These are phyloP conservation scores for Drymodes brunneopygia DNA, from an alignment of 2,113 vertebrate species.

Conservation along the genomic window DNA sequence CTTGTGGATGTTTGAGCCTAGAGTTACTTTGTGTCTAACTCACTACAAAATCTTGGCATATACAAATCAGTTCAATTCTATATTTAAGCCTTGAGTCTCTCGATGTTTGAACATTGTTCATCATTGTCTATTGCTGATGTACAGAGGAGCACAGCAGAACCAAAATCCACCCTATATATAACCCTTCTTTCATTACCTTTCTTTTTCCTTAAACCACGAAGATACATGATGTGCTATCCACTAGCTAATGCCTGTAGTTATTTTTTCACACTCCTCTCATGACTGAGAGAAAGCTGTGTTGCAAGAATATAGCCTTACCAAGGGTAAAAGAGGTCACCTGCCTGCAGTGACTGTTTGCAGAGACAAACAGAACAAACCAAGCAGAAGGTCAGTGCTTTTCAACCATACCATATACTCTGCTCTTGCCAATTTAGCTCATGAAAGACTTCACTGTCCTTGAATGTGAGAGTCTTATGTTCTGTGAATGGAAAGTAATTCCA, in stretches of 20 bases:
- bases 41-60: neutral
- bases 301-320: neutral
- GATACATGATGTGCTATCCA: neutral
- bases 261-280: neutral
- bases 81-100: neutral
- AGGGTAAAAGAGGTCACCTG: constrained; percentile 5
- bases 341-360: neutral
- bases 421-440: neutral
- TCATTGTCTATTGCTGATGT: neutral
- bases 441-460: neutral
- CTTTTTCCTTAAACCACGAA: neutral
- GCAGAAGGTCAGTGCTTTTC: neutral
- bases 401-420: neutral
- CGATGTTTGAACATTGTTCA: neutral
- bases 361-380: neutral
- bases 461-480: neutral
- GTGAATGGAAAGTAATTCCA: neutral
- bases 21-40: neutral
- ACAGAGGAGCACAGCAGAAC: neutral
- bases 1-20: neutral
- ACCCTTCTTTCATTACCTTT: neutral
- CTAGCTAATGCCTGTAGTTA: neutral
- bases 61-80: neutral
- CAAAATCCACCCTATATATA: neutral
- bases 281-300: constrained; percentile 28